Base-by-base conservation (phyloP, 53 echinoderm and acorn worm genomes). In the Luidia sarsii region DNA sequence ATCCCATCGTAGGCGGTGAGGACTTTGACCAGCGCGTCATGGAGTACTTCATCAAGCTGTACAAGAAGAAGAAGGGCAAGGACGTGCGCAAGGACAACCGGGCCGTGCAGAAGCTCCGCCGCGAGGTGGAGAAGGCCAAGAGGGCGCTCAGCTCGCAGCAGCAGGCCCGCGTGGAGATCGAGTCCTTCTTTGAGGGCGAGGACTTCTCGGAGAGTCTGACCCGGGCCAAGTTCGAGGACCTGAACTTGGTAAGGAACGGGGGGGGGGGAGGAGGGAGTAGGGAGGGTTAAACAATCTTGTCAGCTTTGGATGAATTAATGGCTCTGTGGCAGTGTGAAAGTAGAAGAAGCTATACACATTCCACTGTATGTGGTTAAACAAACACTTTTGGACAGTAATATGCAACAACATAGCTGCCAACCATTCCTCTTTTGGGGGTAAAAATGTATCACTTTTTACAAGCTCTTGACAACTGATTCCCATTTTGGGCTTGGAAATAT, bases 1-100 rank as follows among this genome's bases (percentile, higher is more conserved):
- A n/a, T n/a, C n/a, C n/a, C n/a, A n/a, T n/a, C n/a, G n/a, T 57
- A 94, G 94, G 95, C 70, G 97, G 97, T 91, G 97, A 96, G 70
- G 97, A 96, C 45, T 96, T 96, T 82, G 97, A 96, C 61, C 97
- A 93, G 81, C 93, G 89, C 67, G 97, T 96, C 13, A 96, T 96
- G 97, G 93, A 96, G 21, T 91, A 96, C 43, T 96, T 96, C 82
- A 90, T 96, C 83, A 96, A 96, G 66, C 60, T 96, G 50, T 96
- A 96, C 97, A 96, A 96, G 91, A 96, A 96, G 64, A 96, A 96
- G 91, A 96, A 93, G 81, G 97, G 97, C 37, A 96, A 96, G 83
- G 97, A 96, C 55, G 90, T 90, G 16, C 85, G 93, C 43, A 96
- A 96, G 83, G 97, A 96, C 93, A 96, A 96, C 87, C 86, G 93